Conservation (phyloP, 37 sponge, comb jelly and placozoan genomes). For the Sycon ciliatum region DNA sequence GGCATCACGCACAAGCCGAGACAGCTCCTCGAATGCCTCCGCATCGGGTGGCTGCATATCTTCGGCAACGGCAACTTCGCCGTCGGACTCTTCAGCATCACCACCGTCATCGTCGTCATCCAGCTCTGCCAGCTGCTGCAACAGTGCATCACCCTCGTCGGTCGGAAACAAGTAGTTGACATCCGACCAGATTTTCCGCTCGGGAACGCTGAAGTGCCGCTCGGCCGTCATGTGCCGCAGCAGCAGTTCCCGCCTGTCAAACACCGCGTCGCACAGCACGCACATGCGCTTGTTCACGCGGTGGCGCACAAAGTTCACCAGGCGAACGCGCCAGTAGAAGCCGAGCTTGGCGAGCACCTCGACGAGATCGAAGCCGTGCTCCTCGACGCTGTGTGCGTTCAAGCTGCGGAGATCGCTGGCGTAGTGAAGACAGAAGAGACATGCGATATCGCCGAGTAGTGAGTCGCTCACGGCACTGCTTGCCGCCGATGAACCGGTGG, state of each 20-base stretch:
- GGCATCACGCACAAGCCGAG: too few relatives aligned
- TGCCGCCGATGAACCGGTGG: too few relatives aligned
- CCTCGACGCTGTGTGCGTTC: not conserved
- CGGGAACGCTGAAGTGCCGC: constrained; percentile 43
- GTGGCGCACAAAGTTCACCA: constrained; percentile 65
- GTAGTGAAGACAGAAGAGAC: constrained; percentile 44
- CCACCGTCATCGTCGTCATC: constrained; percentile 30
- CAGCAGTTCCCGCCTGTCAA: constrained; percentile 14
- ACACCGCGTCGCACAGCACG: constrained; percentile 15
- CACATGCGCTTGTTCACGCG: constrained; percentile 33
- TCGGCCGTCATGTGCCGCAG: constrained; percentile 42
- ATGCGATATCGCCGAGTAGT: too few relatives aligned
- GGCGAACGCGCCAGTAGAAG: constrained; percentile 54
- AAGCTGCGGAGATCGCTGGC: not conserved
- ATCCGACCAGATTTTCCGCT: constrained; percentile 45
- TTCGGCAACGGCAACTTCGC: too few relatives aligned
- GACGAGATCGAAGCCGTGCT: constrained; percentile 37
- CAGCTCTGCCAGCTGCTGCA: constrained; percentile 41
- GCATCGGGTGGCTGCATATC: too few relatives aligned
- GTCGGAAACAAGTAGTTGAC: constrained; percentile 26
- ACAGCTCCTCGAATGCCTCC: too few relatives aligned
- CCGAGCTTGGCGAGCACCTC: constrained; percentile 12
- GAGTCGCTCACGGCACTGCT: too few relatives aligned
- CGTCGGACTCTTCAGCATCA: constrained; percentile 12
- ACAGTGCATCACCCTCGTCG: constrained; percentile 62